Evolutionary conservation across 2,113 vertebrate species (phyloP).

Genomic region (Chiloscyllium plagiosum): DNA sequence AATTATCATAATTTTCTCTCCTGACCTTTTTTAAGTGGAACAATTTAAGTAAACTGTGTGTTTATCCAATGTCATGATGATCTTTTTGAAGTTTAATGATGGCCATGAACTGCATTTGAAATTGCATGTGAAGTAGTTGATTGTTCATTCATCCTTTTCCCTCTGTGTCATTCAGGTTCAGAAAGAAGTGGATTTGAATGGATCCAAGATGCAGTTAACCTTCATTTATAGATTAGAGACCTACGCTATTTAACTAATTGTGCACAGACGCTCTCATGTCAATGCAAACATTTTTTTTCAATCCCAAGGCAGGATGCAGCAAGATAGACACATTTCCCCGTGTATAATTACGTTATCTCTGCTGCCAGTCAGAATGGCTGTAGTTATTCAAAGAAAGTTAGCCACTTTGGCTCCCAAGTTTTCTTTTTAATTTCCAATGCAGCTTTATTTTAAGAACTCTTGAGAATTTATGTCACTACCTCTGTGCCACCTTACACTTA

Average conservation of each 20-base stretch:
- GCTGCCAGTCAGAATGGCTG: neutral
- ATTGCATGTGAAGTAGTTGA: neutral
- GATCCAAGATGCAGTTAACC: neutral
- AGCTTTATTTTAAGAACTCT: neutral
- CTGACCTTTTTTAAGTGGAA: conserved; percentile 24
- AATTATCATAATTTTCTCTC: neutral
- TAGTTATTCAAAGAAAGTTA: neutral
- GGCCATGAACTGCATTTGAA: neutral
- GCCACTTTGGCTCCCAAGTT: neutral
- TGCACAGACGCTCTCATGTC: neutral
- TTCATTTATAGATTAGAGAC: neutral
- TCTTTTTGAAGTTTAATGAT: conserved; percentile 23
- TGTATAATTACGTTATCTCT: neutral
- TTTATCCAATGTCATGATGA: conserved; percentile 12
- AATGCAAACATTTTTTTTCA: neutral
- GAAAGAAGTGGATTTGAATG: neutral
- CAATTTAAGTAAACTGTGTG: conserved; percentile 5
- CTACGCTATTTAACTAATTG: neutral
- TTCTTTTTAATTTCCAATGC: neutral
- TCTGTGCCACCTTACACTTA: neutral
- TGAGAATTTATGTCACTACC: neutral
- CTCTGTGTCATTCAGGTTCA: neutral
- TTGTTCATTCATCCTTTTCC: neutral
- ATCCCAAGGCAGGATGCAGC: neutral
- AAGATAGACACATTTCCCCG: neutral